phyloP scores from a whole-genome alignment of 2,113 vertebrate species.

The Sula dactylatra region DNA sequence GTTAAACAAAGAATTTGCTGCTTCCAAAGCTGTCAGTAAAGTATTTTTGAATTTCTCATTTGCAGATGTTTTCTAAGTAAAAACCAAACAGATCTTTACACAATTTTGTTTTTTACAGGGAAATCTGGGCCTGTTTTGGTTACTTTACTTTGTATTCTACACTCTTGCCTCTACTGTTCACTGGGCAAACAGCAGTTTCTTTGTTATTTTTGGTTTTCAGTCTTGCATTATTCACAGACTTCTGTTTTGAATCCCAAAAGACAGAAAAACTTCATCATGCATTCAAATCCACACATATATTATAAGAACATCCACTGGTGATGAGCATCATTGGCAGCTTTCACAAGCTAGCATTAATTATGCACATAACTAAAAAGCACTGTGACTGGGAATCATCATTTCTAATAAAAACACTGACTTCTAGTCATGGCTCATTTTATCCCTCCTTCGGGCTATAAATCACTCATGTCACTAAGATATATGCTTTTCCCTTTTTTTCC shows the following conservation, averaged over 20 bases:
- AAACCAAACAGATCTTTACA: background rate
- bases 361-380: slow-evolving; percentile 32
- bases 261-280: slow-evolving; percentile 27
- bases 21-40: background rate
- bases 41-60: background rate
- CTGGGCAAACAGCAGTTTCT: background rate
- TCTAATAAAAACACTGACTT: slow-evolving; percentile 46
- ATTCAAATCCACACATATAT: slow-evolving; percentile 44
- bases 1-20: background rate
- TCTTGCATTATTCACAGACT: slow-evolving; percentile 53
- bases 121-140: background rate
- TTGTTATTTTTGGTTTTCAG: slow-evolving; percentile 8
- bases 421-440: slow-evolving; percentile 56
- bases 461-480: slow-evolving; percentile 18
- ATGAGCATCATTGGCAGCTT: slow-evolving; percentile 26
- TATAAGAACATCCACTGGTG: slow-evolving; percentile 27
- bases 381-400: slow-evolving; percentile 44
- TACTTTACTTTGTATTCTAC: background rate
- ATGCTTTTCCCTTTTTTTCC: background rate
- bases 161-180: background rate
- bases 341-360: slow-evolving; percentile 50
- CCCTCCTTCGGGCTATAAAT: slow-evolving; percentile 31
- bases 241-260: slow-evolving; percentile 38
- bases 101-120: background rate
- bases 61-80: background rate